Conservation (phyloP, 2,113 vertebrate species). For the Macquaria ambigua region DNA sequence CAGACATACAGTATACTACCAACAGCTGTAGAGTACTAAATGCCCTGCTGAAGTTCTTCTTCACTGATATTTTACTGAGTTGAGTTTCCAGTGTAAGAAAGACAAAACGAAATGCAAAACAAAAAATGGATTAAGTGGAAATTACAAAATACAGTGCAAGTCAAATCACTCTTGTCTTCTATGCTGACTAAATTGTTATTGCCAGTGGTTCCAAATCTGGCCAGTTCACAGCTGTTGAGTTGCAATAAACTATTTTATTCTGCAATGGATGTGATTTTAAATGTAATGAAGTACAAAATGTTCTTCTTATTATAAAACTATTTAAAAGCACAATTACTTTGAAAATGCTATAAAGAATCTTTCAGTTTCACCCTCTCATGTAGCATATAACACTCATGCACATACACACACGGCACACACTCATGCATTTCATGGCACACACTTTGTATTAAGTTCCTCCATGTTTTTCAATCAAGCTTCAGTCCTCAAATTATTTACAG, state of each 20-base stretch:
- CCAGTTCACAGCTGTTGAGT: not conserved
- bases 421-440: not conserved
- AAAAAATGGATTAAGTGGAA: slow-evolving; percentile 13
- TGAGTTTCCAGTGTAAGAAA: slow-evolving; percentile 5
- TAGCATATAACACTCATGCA: not conserved
- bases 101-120: too few relatives aligned
- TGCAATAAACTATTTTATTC: not conserved
- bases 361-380: not conserved
- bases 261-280: slow-evolving; percentile 9
- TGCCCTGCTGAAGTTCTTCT: not conserved
- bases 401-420: slow-evolving; percentile 1
- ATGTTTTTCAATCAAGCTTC: not conserved
- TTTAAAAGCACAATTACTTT: not conserved
- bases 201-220: slow-evolving; percentile 11
- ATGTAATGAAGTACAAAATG: not conserved
- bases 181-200: not conserved
- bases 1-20: not conserved
- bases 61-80: not conserved
- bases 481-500: slow-evolving; percentile 1
- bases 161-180: slow-evolving; percentile 4
- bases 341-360: not conserved
- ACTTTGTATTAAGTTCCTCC: not conserved
- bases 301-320: not conserved
- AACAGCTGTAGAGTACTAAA: not conserved
- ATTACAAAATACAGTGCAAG: slow-evolving; percentile 21